Conservation (phyloP, 2,888 invertebrate species). For the Tillus elongatus region DNA sequence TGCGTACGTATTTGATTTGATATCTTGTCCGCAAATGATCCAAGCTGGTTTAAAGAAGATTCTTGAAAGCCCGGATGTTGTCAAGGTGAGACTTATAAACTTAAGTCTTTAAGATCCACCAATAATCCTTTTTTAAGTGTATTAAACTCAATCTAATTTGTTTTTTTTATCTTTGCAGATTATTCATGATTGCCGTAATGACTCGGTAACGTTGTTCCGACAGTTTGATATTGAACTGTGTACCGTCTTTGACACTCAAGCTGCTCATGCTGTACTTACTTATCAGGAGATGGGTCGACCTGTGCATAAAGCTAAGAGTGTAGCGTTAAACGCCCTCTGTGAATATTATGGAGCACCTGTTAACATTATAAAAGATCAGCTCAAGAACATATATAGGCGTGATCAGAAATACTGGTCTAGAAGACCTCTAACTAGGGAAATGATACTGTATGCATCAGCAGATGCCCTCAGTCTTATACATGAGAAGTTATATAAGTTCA, state of each 20-base stretch:
- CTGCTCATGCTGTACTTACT: conserved; percentile 82
- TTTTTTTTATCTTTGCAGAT: too few relatives aligned
- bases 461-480: conserved; percentile 82
- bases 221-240: conserved; percentile 76
- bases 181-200: conserved; percentile 87
- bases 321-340: conserved; percentile 84
- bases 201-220: conserved; percentile 76
- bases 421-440: conserved; percentile 78
- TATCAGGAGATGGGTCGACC: conserved; percentile 83
- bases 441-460: conserved; percentile 84
- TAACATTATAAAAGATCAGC: conserved; percentile 85
- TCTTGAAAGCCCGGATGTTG: conserved; percentile 69
- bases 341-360: conserved; percentile 78
- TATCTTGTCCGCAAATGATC: conserved; percentile 73
- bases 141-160: background rate
- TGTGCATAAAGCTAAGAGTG: conserved; percentile 89
- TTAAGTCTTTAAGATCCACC: background rate
- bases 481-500: conserved; percentile 69
- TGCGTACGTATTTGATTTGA: conserved; percentile 80
- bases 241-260: conserved; percentile 82
- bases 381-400: conserved; percentile 74
- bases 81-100: conserved; percentile 52
- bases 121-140: background rate
- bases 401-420: conserved; percentile 83
- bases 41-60: conserved; percentile 71